These are phyloP conservation scores for Suricata suricatta DNA, from an alignment of 2,113 vertebrate species.

Conservation along the genomic window DNA sequence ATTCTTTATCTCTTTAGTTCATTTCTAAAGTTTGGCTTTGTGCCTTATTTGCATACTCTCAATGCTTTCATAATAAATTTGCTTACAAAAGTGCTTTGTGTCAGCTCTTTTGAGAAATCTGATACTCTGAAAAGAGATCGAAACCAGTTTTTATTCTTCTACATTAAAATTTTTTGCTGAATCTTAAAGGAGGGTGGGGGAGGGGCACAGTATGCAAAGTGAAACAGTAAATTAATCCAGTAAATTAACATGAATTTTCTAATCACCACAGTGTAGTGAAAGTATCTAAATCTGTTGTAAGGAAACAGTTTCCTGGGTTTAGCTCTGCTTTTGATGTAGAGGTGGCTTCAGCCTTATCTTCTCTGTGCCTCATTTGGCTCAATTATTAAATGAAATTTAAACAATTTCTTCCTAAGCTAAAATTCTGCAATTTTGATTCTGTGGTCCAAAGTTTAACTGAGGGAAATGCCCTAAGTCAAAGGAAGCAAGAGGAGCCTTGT, in stretches of 20 bases:
- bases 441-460: not conserved
- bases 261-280: not conserved
- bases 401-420: not conserved
- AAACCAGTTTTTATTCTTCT: constrained; percentile 60
- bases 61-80: constrained; percentile 60
- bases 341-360: not conserved
- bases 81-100: constrained; percentile 52
- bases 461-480: not conserved
- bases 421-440: not conserved
- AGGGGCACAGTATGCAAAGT: constrained; percentile 1
- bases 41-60: constrained; percentile 60
- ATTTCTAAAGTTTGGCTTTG: constrained; percentile 38
- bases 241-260: not conserved
- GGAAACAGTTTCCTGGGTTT: not conserved
- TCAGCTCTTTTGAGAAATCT: constrained; percentile 70
- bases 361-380: not conserved
- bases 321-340: not conserved
- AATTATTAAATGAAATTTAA: not conserved
- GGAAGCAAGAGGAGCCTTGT: not conserved
- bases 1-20: not conserved
- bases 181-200: not conserved
- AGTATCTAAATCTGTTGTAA: not conserved
- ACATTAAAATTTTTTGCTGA: constrained; percentile 64
- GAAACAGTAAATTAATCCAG: not conserved
- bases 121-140: constrained; percentile 20